These are phyloP conservation scores for Malacosoma neustria DNA, from an alignment of 2,888 invertebrate genomes.

Conservation along the genomic window DNA sequence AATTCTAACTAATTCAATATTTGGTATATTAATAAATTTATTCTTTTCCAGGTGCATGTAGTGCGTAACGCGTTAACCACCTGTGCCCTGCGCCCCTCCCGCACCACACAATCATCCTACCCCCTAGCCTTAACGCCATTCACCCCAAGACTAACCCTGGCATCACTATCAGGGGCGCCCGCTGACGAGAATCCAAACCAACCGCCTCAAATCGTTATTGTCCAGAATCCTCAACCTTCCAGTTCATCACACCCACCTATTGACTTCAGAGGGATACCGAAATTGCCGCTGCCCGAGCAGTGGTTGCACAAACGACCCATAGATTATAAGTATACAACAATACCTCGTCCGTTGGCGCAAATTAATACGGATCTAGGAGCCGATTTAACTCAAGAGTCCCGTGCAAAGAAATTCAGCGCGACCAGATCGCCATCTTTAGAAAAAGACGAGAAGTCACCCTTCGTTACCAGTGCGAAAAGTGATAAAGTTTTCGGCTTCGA, in stretches of 20 bases:
- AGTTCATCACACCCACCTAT: conserved; percentile 8
- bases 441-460: conserved; percentile 67
- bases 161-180: conserved; percentile 20
- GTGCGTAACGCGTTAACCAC: conserved; percentile 29
- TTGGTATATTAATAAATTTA: no score
- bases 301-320: conserved; percentile 56
- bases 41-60: conserved; percentile 48
- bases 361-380: conserved; percentile 44
- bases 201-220: conserved; percentile 27
- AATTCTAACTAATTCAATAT: no score
- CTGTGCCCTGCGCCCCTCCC: conserved; percentile 16
- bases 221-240: conserved; percentile 17
- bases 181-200: conserved; percentile 21
- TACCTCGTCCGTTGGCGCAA: conserved; percentile 54
- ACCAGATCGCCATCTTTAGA: conserved; percentile 67
- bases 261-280: conserved; percentile 40
- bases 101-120: conserved; percentile 11
- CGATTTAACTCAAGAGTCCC: conserved; percentile 40
- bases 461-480: conserved; percentile 37
- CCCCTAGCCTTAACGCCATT: conserved; percentile 13
- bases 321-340: conserved; percentile 52
- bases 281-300: conserved; percentile 57
- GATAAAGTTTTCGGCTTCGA: conserved; percentile 61
- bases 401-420: conserved; percentile 58
- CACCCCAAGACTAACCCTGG: conserved; percentile 20